phyloP scores from a whole-genome alignment of 1,140 invertebrate genomes.

The Platyscapa corneri region DNA sequence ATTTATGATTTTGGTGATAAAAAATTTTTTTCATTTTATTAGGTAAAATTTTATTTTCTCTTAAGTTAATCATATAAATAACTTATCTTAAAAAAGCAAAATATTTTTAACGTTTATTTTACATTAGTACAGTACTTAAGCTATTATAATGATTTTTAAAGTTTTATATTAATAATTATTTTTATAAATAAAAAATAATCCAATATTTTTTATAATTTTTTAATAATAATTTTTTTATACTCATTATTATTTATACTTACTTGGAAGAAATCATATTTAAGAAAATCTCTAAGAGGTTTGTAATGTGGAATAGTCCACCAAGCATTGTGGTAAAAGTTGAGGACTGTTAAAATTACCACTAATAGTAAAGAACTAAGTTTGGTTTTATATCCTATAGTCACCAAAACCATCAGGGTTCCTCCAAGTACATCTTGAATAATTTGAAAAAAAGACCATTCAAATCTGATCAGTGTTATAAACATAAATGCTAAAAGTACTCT shows the following conservation, averaged over 20 bases:
- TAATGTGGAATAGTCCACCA: constrained; percentile 98
- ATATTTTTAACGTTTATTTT: background rate
- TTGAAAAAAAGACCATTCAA: constrained; percentile 93
- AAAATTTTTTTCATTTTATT: no score
- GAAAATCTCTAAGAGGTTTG: constrained; percentile 97
- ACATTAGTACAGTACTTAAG: background rate
- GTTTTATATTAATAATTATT: no score
- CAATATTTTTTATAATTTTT: no score
- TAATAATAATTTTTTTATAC: background rate
- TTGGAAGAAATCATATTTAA: constrained; percentile 99
- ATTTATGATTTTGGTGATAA: no score
- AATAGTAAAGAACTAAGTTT: constrained; percentile 97
- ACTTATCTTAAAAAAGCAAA: no score
- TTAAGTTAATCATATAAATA: no score
- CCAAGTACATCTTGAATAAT: constrained; percentile 90
- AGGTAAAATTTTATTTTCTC: no score
- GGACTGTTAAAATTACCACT: constrained; percentile 89
- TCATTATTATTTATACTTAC: constrained; percentile 72
- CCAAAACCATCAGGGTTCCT: constrained; percentile 94
- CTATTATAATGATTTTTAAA: background rate
- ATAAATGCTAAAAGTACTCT: constrained; percentile 97
- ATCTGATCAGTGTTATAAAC: constrained; percentile 97
- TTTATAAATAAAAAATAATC: no score
- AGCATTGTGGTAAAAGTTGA: constrained; percentile 98
- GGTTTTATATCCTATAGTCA: constrained; percentile 98